Base-by-base conservation (phyloP, 2,113 vertebrate species). In the Panthera leo region DNA sequence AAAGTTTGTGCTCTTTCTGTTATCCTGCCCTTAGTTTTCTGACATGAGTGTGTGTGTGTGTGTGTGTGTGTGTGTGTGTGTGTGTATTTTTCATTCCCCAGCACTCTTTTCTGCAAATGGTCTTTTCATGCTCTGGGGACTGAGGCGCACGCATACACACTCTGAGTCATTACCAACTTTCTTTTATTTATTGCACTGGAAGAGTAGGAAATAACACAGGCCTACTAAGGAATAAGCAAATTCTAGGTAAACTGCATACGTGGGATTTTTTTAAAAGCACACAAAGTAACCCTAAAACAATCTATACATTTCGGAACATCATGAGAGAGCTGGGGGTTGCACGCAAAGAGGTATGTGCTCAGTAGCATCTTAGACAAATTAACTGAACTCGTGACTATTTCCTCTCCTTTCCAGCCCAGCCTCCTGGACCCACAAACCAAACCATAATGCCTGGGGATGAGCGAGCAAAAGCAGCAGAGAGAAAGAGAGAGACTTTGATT, bases 161-260 rank as follows among this genome's bases (percentile, higher is more conserved):
- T 16, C 55, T 39, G 55, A 83, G 25, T 61, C 71, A 95, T 95
- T 48, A 82, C n/a, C 58, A 70, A 95, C 63, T 96, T 91, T 58
- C 29, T 97, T 97, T 97, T 96, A 97, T 98, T 98, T 97, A 97
- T 97, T 95, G 39, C 55, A 96, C 75, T 79, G 79, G 89, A 95
- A 79, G 53, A 92, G 90, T 89, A 86, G 94, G 85, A 92, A 95
- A 97, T 91, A 97, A 95, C 63, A 97, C 80, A 86, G 82, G 70
- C 55, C 85, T 39, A 90, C 53, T 80, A 73, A 92, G 67, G 88
- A 91, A 73, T 88, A 97, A 97, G 94, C 95, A 92, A 86, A 96
- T 95, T 91, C 76, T 82, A 96, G 97, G 58, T 85, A 96, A 92
- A 86, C 55, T 94, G 76, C 90, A 61, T 94, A 95, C 90, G 71